phyloP scores from a whole-genome alignment of 2,113 vertebrate species.

The Tyrannus savana region DNA sequence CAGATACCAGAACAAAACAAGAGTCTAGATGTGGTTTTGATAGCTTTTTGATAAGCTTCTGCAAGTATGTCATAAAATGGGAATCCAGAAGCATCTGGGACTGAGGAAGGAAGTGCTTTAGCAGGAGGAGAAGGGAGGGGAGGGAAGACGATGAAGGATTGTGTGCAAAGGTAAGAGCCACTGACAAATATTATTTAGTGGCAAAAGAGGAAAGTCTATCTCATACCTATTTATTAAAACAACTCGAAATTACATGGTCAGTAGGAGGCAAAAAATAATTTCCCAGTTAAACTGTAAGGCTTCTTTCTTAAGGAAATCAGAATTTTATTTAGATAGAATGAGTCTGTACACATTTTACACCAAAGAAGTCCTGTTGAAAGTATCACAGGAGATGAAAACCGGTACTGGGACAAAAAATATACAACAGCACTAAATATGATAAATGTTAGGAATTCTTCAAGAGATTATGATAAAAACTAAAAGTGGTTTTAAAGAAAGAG shows the following conservation, averaged over 20 bases:
- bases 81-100: neutral
- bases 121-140: neutral
- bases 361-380: neutral
- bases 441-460: neutral
- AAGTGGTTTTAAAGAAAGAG: neutral
- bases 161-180: neutral
- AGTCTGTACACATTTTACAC: neutral
- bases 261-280: neutral
- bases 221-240: neutral
- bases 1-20: neutral
- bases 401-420: neutral
- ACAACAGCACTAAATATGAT: neutral
- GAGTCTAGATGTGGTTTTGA: neutral
- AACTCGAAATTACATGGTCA: neutral
- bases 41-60: neutral
- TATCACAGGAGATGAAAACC: neutral
- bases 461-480: neutral
- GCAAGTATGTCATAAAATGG: neutral
- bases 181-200: neutral
- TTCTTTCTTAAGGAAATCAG: neutral
- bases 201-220: neutral
- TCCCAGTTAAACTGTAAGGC: neutral
- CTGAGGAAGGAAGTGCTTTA: neutral
- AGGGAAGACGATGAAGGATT: neutral
- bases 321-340: neutral